A percentile compares a stretch with the other conserved stretches of the same genome.
Evolutionary conservation across 2,888 invertebrate genomes (phyloP).

Genomic region (Ophioninae sp.): DNA sequence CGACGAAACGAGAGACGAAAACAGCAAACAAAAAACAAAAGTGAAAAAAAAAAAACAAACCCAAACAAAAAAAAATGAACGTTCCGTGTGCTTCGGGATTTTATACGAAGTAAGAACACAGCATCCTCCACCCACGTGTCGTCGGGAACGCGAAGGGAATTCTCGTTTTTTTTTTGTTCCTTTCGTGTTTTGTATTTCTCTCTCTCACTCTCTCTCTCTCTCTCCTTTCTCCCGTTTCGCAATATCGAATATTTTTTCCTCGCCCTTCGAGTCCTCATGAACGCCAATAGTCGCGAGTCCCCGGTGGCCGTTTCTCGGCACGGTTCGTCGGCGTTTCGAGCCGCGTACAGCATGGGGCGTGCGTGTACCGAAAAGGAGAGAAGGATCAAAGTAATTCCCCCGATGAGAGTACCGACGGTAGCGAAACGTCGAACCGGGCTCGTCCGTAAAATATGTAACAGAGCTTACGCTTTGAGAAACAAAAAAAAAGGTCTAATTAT

Average conservation of each 20-base stretch:
- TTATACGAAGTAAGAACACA: constrained; percentile 33
- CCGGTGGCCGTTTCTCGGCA: constrained; percentile 45
- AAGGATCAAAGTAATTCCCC: constrained; percentile 32
- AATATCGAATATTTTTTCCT: constrained; percentile 21
- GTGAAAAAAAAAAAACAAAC: constrained; percentile 19
- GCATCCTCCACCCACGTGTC: constrained; percentile 68
- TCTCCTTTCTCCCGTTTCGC: constrained; percentile 19
- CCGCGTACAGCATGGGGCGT: constrained; percentile 1
- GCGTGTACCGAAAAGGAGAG: constrained; percentile 48
- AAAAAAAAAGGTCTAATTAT: constrained; percentile 74
- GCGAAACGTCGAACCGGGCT: constrained; percentile 58
- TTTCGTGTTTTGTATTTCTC: constrained; percentile 21
- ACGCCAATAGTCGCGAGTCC: constrained; percentile 59
- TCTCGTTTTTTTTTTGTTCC: constrained; percentile 38
- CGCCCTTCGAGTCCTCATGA: constrained; percentile 47
- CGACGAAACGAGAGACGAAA: constrained; percentile 52
- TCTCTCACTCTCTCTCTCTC: constrained; percentile 26
- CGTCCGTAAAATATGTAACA: constrained; percentile 68
- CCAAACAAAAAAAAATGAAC: constrained; percentile 25
- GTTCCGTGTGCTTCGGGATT: constrained; percentile 23
- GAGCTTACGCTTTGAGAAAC: constrained; percentile 67
- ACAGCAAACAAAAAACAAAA: constrained; percentile 11
- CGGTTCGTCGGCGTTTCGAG: constrained; percentile 37
- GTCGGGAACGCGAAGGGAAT: constrained; percentile 50
- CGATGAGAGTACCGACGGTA: constrained; percentile 56